Percentiles rank a stretch among this genome's conserved stretches.
Evolutionary conservation across 2,888 invertebrate genomes (phyloP).

Genomic region (Serripes groenlandicus): DNA sequence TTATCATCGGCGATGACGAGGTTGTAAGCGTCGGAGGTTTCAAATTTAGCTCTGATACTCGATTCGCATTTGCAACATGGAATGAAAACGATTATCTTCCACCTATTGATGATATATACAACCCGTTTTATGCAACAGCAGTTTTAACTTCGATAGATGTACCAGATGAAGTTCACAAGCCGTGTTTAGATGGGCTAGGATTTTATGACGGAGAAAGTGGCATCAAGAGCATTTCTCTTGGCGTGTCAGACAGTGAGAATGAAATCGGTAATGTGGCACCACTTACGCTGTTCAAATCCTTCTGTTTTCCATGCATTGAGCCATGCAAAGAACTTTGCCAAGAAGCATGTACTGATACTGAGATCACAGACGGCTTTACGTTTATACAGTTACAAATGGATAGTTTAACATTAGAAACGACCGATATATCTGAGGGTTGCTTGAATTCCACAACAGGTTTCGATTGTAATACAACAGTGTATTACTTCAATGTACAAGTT

Average conservation of each 20-base stretch:
- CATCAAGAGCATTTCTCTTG: constrained; percentile 71
- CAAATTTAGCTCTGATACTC: constrained; percentile 32
- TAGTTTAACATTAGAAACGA: constrained; percentile 22
- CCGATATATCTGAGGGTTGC: constrained; percentile 22
- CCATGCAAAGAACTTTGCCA: constrained; percentile 64
- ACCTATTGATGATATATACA: constrained; percentile 60
- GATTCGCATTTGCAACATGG: constrained; percentile 53
- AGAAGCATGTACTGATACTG: constrained; percentile 41
- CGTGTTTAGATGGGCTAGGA: constrained; percentile 67
- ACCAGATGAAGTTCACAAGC: constrained; percentile 52
- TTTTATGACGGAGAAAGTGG: constrained; percentile 72
- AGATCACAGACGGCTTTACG: constrained; percentile 46
- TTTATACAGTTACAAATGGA: constrained; percentile 36
- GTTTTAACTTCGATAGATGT: constrained; percentile 49
- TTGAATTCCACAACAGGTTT: constrained; percentile 31
- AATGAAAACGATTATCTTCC: constrained; percentile 69
- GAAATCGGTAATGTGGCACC: constrained; percentile 57
- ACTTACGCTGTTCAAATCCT: constrained; percentile 42
- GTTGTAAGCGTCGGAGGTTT: constrained; percentile 40
- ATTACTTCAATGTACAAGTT: constrained; percentile 69
- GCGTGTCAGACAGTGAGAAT: constrained; percentile 64
- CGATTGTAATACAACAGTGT: constrained; percentile 56
- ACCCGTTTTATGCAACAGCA: constrained; percentile 66
- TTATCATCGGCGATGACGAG: constrained; percentile 49
- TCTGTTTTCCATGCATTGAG: constrained; percentile 64